Conservation (phyloP, 1,140 invertebrate species). For the Cardiocondyla obscurior region DNA sequence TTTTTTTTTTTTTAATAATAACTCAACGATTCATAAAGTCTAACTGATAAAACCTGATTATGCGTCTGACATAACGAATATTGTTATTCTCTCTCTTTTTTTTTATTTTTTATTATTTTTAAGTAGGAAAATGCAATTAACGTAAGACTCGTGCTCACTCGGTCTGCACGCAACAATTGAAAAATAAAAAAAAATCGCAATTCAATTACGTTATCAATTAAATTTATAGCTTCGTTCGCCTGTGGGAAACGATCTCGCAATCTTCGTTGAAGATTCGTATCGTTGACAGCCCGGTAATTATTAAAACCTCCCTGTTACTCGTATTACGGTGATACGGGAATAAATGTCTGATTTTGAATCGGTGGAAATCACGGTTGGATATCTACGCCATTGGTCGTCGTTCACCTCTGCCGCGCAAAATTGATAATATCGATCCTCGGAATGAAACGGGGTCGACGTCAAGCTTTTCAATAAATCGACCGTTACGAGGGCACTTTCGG, state of each 20-base stretch:
- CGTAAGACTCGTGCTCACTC: too few species aligned
- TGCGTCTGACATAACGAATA: not conserved
- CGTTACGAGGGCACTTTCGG: slow-evolving; percentile 23
- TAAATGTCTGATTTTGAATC: not conserved
- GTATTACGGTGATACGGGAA: not conserved
- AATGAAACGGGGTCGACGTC: slow-evolving; percentile 37
- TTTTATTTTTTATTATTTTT: not conserved
- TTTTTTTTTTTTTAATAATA: slow-evolving; percentile 50
- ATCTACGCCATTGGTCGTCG: not conserved
- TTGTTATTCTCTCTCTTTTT: not conserved
- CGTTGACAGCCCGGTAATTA: not conserved
- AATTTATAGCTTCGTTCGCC: not conserved
- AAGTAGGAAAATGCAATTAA: not conserved
- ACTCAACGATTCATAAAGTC: not conserved
- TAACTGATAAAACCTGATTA: not conserved
- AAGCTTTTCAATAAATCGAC: slow-evolving; percentile 51
- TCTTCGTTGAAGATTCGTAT: not conserved
- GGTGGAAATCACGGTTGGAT: not conserved
- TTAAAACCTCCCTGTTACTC: not conserved
- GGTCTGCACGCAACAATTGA: not conserved
- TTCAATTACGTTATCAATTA: not conserved
- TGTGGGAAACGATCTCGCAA: not conserved
- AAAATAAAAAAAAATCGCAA: not conserved
- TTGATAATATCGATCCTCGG: slow-evolving; percentile 45
- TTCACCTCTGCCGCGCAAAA: slow-evolving; percentile 14